phyloP scores from a whole-genome alignment of 2,113 vertebrate genomes.

The Amblyopsis rosae region DNA sequence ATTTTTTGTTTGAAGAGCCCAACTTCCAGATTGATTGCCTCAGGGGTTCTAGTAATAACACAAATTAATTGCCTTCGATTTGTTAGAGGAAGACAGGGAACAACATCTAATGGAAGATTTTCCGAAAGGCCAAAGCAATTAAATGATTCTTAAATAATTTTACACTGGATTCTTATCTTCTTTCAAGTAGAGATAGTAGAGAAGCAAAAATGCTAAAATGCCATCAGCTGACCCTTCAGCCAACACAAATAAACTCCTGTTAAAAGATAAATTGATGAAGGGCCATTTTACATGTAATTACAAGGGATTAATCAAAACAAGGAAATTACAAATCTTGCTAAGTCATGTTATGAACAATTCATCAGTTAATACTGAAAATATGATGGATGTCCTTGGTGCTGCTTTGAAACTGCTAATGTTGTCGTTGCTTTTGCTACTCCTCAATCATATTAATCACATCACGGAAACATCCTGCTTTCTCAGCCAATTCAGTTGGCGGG shows the following conservation, averaged over 20 bases:
- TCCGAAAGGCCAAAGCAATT: slow-evolving; percentile 58
- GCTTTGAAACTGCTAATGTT: slow-evolving; percentile 6
- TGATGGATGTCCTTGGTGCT: neutral
- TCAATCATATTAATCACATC: slow-evolving; percentile 41
- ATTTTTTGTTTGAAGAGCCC: slow-evolving; percentile 45
- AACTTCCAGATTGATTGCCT: slow-evolving; percentile 60
- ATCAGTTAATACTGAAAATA: neutral
- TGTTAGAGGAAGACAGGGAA: slow-evolving; percentile 36
- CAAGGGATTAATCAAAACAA: too few relatives aligned
- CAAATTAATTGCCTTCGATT: slow-evolving; percentile 40
- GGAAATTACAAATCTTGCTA: slow-evolving; percentile 8
- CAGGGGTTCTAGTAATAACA: slow-evolving; percentile 55
- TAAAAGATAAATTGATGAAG: slow-evolving; percentile 9
- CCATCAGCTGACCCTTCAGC: slow-evolving; percentile 5
- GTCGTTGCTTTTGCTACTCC: slow-evolving; percentile 3
- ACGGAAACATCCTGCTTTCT: slow-evolving; percentile 22
- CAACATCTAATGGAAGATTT: slow-evolving; percentile 43
- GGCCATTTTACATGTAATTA: slow-evolving; percentile 20
- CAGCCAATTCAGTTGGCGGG: slow-evolving; percentile 60
- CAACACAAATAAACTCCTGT: slow-evolving; percentile 18
- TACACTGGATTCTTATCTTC: slow-evolving; percentile 59
- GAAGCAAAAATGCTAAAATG: too few relatives aligned
- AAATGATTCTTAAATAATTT: slow-evolving; percentile 65
- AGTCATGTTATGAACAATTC: neutral
- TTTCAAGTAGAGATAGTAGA: slow-evolving; percentile 9